A percentile compares a stretch with the other conserved stretches of the same genome.
These are phyloP conservation scores for Monarcha castaneiventris DNA, from an alignment of 2,113 vertebrate species.

Conservation along the genomic window DNA sequence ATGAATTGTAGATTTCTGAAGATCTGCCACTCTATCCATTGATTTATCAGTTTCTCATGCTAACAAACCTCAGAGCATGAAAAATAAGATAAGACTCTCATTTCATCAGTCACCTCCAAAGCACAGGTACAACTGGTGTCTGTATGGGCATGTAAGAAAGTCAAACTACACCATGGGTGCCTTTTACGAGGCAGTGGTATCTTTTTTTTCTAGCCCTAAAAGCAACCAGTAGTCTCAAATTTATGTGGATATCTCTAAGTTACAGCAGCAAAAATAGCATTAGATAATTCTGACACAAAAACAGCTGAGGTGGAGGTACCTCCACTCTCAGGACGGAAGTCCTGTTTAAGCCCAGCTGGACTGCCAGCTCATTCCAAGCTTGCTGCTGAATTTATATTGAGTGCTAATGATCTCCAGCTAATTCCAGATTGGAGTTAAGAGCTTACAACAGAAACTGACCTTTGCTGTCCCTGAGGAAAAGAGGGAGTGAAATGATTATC, in stretches of 20 bases:
- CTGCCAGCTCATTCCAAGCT: background rate
- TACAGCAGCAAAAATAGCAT: background rate
- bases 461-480: background rate
- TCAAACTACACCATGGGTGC: background rate
- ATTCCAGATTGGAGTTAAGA: constrained; percentile 21
- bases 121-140: background rate
- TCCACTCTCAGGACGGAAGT: background rate
- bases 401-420: constrained; percentile 36
- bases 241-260: background rate
- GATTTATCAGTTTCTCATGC: background rate
- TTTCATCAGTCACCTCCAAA: background rate
- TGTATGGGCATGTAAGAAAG: background rate
- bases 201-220: background rate
- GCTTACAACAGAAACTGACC: background rate
- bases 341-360: background rate
- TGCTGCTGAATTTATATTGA: background rate
- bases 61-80: background rate
- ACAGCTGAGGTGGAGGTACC: background rate
- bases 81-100: background rate
- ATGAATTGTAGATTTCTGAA: background rate
- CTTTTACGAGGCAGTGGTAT: background rate
- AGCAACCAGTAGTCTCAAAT: background rate
- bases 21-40: background rate
- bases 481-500: background rate
- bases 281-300: background rate